A percentile compares a stretch with the other conserved stretches of the same genome.
Evolutionary conservation across 2,113 vertebrate genomes (phyloP).

Genomic region (Anarhynchus alexandrinus): DNA sequence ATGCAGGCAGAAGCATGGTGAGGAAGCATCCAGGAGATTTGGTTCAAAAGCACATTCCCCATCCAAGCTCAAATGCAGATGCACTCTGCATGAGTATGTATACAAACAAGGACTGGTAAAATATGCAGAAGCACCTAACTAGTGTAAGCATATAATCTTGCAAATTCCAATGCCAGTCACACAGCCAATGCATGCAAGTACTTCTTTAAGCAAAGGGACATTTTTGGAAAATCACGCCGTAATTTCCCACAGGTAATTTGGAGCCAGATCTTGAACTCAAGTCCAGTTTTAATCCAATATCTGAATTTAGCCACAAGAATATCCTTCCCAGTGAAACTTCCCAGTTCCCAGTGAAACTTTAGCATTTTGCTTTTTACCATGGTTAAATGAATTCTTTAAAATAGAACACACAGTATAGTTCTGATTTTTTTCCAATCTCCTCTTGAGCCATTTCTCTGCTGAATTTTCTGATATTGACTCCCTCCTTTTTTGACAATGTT

Average conservation of each 20-base stretch:
- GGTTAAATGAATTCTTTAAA: not conserved
- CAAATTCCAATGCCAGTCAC: not conserved
- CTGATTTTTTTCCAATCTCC: not conserved
- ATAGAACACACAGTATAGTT: not conserved
- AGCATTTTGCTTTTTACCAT: not conserved
- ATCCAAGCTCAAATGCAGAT: not conserved
- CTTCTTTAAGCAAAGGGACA: not conserved
- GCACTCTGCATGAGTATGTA: not conserved
- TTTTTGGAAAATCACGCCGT: not conserved
- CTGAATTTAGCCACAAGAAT: not conserved
- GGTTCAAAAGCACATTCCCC: not conserved
- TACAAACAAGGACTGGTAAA: not conserved
- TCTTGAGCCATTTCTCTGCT: not conserved
- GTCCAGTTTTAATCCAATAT: not conserved
- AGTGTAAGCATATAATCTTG: not conserved
- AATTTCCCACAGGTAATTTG: not conserved
- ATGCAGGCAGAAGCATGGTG: not conserved
- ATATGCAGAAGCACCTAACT: not conserved
- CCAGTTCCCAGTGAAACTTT: not conserved
- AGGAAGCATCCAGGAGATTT: not conserved
- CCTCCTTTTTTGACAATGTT: not conserved
- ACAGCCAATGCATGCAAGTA: not conserved
- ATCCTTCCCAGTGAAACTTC: not conserved
- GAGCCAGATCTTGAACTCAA: not conserved
- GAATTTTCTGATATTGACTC: not conserved